phyloP scores from a whole-genome alignment of 2,888 invertebrate species.

The Eulithis testata region DNA sequence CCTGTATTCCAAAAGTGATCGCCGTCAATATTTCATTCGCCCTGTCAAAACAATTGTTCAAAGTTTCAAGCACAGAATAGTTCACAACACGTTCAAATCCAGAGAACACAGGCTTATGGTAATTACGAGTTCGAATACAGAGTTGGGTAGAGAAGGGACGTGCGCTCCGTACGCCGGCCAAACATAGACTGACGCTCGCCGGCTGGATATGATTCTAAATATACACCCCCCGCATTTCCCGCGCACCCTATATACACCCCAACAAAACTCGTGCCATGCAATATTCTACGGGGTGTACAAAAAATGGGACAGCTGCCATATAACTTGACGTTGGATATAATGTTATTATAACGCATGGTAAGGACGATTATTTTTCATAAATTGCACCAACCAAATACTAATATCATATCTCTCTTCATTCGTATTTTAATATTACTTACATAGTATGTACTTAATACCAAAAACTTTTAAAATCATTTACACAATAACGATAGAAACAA shows the following conservation, averaged over 20 bases:
- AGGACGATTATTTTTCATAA: neutral
- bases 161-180: constrained; percentile 63
- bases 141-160: constrained; percentile 60
- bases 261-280: constrained; percentile 47
- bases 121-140: constrained; percentile 64
- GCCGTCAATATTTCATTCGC: constrained; percentile 61
- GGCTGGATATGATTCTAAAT: constrained; percentile 75
- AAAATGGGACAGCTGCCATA: constrained; percentile 31
- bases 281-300: constrained; percentile 35
- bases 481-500: too few relatives aligned
- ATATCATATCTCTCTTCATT: too few relatives aligned
- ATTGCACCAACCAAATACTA: too few relatives aligned
- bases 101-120: constrained; percentile 64
- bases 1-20: constrained; percentile 59
- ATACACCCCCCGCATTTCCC: constrained; percentile 78
- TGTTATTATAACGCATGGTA: neutral
- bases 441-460: too few relatives aligned
- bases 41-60: constrained; percentile 31
- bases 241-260: constrained; percentile 53
- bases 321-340: neutral
- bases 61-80: constrained; percentile 38
- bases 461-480: too few relatives aligned
- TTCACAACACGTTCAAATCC: constrained; percentile 49
- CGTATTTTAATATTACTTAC: too few relatives aligned
- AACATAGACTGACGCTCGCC: constrained; percentile 72